Conservation (phyloP, 2,113 vertebrate genomes). For the Heterochromis multidens region DNA sequence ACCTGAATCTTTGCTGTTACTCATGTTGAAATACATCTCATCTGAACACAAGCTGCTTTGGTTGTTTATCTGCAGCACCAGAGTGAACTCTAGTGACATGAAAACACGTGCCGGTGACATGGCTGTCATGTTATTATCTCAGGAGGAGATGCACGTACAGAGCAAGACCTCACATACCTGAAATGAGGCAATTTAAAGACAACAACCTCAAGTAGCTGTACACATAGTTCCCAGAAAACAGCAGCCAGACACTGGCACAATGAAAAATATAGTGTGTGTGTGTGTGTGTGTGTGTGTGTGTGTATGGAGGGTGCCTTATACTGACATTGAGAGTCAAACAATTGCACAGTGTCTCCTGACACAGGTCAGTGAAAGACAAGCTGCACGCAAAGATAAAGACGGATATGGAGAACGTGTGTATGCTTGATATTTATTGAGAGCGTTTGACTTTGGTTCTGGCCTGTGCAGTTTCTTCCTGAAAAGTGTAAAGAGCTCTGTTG, state of each 20-base stretch:
- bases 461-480: background rate
- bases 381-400: background rate
- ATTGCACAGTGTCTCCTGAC: background rate
- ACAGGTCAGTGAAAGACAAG: background rate
- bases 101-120: background rate
- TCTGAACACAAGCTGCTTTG: background rate
- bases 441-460: background rate
- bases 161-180: background rate
- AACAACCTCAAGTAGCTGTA: background rate
- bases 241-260: rapidly evolving
- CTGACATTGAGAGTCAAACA: background rate
- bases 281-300: background rate
- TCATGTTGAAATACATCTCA: background rate
- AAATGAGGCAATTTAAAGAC: background rate
- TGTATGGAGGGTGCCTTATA: background rate
- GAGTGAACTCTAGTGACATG: background rate
- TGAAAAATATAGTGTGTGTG: background rate
- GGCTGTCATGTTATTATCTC: background rate
- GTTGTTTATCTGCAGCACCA: background rate
- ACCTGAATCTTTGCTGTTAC: background rate
- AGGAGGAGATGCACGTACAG: background rate
- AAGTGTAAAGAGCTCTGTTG: slow-evolving; percentile 20
- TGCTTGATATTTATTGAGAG: background rate
- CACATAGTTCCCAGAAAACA: background rate
- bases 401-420: background rate